Conservation (phyloP, 2,888 invertebrate genomes). For the Endomychus coccineus region DNA sequence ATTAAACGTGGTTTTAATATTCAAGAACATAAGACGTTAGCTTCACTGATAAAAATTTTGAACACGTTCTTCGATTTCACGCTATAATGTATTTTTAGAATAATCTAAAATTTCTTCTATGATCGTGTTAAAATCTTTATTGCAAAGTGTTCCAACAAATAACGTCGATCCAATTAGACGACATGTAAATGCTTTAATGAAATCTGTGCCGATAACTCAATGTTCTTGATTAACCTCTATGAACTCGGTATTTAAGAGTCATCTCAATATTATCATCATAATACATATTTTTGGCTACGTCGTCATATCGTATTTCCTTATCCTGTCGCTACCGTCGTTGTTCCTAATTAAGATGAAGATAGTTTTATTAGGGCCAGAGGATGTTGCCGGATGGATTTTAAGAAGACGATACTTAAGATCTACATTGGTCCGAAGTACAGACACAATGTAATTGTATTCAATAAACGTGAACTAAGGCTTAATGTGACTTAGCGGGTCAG, state of each 20-base stretch:
- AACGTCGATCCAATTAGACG: background rate
- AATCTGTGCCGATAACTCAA: constrained; percentile 32
- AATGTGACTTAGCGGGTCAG: constrained; percentile 42
- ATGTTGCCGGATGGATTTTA: constrained; percentile 16
- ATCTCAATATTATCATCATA: constrained; percentile 12
- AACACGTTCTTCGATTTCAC: no score
- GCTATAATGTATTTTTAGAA: no score
- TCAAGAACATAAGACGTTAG: no score
- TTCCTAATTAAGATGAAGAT: constrained; percentile 17
- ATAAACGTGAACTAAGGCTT: constrained; percentile 39
- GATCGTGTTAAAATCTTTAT: no score
- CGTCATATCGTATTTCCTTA: constrained; percentile 9
- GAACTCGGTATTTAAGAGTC: no score
- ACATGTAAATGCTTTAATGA: constrained; percentile 20
- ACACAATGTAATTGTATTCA: constrained; percentile 40
- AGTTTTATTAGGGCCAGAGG: constrained; percentile 5
- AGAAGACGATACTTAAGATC: constrained; percentile 27
- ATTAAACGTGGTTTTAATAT: no score
- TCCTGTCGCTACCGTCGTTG: constrained; percentile 4
- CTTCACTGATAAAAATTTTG: no score
- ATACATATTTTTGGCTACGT: constrained; percentile 12
- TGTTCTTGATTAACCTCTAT: constrained; percentile 30
- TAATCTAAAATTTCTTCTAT: no score
- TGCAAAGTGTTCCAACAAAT: no score
- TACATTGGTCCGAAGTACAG: constrained; percentile 28